Evolutionary conservation across 2,888 invertebrate genomes (phyloP), one percentile per base, ranked within the genome.

Genomic region (Alviniconcha strummeri): DNA sequence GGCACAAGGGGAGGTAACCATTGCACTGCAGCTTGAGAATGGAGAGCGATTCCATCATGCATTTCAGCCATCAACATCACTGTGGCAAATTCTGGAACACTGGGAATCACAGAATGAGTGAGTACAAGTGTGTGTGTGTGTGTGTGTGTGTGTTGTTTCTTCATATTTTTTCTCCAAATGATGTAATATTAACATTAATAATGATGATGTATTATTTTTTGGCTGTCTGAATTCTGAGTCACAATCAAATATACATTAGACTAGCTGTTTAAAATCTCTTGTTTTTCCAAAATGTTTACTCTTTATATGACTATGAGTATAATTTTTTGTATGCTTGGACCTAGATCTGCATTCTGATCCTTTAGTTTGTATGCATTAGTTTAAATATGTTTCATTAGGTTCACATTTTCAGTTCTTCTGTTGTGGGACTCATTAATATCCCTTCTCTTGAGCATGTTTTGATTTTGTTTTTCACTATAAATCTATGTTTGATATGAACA

Each of bases 1-100:
- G 85, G 85, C 87, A 11, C 91, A 92, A 87, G 94, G 95, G 54
- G 95, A 95, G 89, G 96, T 98, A 8, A 96, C 95, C 11, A 95
- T 98, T 87, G 96, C 96, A 84, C 92, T 98, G 57, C 96, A 97
- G 93, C 92, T 97, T 79, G 96, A 96, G 94, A 95, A 96, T 94
- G 97, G 97, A 92, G 94, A 94, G 57, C 94, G 96, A 79, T 90
- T 95, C 15, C 92, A 92, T 84, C 87, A 95, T 0, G 95, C 95
- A 77, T 97, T 96, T 93, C 87, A 90, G 9, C 95, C 96, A 0
- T 84, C 89, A 85, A 91, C 91, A 81, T 95, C 95, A 54, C 91
- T 97, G 6, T 95, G 95, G 94, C 94, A 95, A 82, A 94, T 96
- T 80, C 90, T 97, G 8, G 82, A 87, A 13, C 90, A 92, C 85